phyloP scores from a whole-genome alignment of 1,140 invertebrate genomes.

The Drosophila pruinosa region DNA sequence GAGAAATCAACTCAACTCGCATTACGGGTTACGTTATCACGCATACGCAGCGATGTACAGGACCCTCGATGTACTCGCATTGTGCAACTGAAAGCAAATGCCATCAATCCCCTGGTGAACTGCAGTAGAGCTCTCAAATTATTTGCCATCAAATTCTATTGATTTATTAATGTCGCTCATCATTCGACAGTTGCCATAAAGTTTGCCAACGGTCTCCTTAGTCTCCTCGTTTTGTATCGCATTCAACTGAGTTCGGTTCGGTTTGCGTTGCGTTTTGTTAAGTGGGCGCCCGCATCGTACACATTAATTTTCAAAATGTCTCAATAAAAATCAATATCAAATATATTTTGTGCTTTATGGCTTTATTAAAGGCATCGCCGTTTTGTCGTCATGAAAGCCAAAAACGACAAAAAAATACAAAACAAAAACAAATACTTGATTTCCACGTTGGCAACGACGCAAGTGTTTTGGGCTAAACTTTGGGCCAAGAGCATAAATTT shows the following conservation, averaged over 20 bases:
- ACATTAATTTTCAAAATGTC: conserved; percentile 72
- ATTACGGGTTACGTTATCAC: conserved; percentile 18
- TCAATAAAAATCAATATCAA: conserved; percentile 74
- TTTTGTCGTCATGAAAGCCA: neutral
- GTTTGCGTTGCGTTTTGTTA: no score
- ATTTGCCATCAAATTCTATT: conserved; percentile 74
- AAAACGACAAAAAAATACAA: neutral
- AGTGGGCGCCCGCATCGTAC: conserved; percentile 18
- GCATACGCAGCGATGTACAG: conserved; percentile 27
- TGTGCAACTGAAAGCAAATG: neutral
- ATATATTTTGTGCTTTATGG: conserved; percentile 51
- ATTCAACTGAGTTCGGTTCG: neutral
- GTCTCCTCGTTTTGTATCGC: conserved; percentile 3
- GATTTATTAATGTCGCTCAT: conserved; percentile 70
- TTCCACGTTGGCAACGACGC: neutral
- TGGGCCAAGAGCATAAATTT: no score
- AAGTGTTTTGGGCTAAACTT: no score
- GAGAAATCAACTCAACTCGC: conserved; percentile 1
- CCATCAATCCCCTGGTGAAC: conserved; percentile 37
- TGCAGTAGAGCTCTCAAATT: conserved; percentile 51
- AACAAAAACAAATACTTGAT: neutral
- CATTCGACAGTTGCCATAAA: conserved; percentile 49
- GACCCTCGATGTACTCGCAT: neutral
- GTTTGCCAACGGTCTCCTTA: conserved; percentile 18
- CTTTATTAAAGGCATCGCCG: conserved; percentile 42